Conservation (phyloP, 2,888 invertebrate species). For the Caenorhabditis angaria region DNA sequence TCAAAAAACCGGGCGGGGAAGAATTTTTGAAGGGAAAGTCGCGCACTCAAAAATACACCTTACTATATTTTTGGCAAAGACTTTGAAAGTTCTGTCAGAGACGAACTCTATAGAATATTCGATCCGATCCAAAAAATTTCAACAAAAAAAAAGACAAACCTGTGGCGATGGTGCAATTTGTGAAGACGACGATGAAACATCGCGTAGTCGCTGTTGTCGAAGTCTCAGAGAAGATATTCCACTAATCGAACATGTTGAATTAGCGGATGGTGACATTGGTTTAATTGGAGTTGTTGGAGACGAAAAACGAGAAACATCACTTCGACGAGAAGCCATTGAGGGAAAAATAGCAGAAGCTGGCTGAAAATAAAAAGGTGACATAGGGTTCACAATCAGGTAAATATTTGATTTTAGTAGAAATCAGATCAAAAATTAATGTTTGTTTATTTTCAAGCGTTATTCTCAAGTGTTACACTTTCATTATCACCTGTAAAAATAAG, state of each 20-base stretch:
- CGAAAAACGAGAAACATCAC: slow-evolving; percentile 46
- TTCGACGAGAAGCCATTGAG: slow-evolving; percentile 31
- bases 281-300: slow-evolving; percentile 70
- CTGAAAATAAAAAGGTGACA: slow-evolving; percentile 22
- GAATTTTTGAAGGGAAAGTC: no score
- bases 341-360: slow-evolving; percentile 41
- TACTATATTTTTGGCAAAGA: no score
- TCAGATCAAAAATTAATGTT: slow-evolving; percentile 10
- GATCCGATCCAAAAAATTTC: neutral
- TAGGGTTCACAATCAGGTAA: neutral
- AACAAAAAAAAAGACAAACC: slow-evolving; percentile 12
- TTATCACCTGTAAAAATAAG: slow-evolving; percentile 42
- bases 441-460: no score
- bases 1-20: no score
- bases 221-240: neutral
- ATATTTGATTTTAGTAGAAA: slow-evolving; percentile 1
- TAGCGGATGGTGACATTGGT: slow-evolving; percentile 32
- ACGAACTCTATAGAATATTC: no score
- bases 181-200: neutral
- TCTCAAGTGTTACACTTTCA: no score
- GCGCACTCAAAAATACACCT: no score
- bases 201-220: neutral
- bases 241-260: neutral
- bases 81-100: no score
- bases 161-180: slow-evolving; percentile 17